Percentiles rank a stretch among this genome's conserved stretches.
phyloP scores from a whole-genome alignment of 2,797 vertebrate species.

The Parotocinclus haroldoi region DNA sequence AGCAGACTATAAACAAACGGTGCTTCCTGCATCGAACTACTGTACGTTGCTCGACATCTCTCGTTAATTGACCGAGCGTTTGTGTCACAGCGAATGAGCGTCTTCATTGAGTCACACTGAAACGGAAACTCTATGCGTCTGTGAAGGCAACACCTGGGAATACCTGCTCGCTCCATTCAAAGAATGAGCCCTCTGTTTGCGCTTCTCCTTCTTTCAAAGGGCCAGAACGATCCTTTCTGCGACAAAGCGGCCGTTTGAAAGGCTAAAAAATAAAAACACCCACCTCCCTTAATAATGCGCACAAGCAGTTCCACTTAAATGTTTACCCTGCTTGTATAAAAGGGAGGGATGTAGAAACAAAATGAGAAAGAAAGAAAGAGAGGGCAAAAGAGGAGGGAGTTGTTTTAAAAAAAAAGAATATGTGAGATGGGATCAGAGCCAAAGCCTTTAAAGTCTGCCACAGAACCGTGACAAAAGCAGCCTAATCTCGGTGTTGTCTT shows the following conservation, averaged over 20 bases:
- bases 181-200: conserved; percentile 49
- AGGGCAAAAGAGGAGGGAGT: conserved; percentile 56
- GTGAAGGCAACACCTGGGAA: conserved; percentile 47
- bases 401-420: conserved; percentile 73
- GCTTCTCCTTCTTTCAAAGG: conserved; percentile 29
- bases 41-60: background rate
- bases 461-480: conserved; percentile 84
- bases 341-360: conserved; percentile 64
- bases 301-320: conserved; percentile 63
- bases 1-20: no score
- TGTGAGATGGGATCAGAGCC: conserved; percentile 74
- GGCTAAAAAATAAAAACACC: conserved; percentile 62
- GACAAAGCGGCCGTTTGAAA: conserved; percentile 66
- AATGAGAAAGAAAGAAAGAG: conserved; percentile 26
- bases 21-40: no score
- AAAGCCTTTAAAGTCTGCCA: conserved; percentile 78
- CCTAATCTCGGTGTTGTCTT: conserved; percentile 83
- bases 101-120: conserved; percentile 32
- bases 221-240: conserved; percentile 53
- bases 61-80: conserved; percentile 7
- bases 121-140: conserved; percentile 31
- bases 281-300: conserved; percentile 47
- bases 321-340: conserved; percentile 63
- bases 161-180: conserved; percentile 47
- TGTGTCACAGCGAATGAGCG: conserved; percentile 20